Evolutionary conservation across 2,888 invertebrate species (phyloP), one percentile per base, ranked within the genome.

Genomic region (Pachydiplax longipennis): DNA sequence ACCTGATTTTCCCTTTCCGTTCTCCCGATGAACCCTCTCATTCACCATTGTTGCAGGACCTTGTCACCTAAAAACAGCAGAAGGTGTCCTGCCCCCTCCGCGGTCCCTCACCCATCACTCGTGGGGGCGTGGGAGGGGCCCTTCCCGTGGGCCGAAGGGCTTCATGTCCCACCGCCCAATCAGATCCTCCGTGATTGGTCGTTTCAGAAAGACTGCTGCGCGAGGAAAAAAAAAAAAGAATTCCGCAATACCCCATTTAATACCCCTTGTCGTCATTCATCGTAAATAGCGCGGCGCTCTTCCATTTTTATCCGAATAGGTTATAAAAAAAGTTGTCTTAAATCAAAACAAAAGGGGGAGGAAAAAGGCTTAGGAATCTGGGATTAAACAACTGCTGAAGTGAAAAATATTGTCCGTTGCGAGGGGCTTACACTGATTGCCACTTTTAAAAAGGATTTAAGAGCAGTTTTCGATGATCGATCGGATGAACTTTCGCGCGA

Each of bases 341-440:
- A 87, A 87, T 87, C 87, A 87, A 87, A 87, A 87, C 87, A 87
- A 40, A 44, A 65, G 58, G 35, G 31, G 61, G 58, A n/a, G 83
- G 61, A 58, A 25, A 37, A n/a, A 37, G 22, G 87, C 61, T 87
- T 87, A 37, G 61, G 87, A 87, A 87, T 87, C 61, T 87, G 58
- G 87, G 61, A 87, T 87, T 87, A 87, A 87, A 87, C 87, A 87
- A 87, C 87, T 87, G 87, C 87, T 87, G 87, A 87, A 87, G 87
- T 87, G 87, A 87, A 87, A 87, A 87, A 87, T 87, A 87, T 87
- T 61, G 87, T 58, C 87, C 61, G 87, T 37, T 61, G 87, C 87
- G 61, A 87, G 58, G 87, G 87, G 61, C 61, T 87, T 87, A 87
- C 87, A 37, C 87, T 87, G 87, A 87, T 87, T 87, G 87, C 87